These are phyloP conservation scores for Tetramorium alpestre DNA, from an alignment of 1,140 invertebrate genomes.

Conservation along the genomic window DNA sequence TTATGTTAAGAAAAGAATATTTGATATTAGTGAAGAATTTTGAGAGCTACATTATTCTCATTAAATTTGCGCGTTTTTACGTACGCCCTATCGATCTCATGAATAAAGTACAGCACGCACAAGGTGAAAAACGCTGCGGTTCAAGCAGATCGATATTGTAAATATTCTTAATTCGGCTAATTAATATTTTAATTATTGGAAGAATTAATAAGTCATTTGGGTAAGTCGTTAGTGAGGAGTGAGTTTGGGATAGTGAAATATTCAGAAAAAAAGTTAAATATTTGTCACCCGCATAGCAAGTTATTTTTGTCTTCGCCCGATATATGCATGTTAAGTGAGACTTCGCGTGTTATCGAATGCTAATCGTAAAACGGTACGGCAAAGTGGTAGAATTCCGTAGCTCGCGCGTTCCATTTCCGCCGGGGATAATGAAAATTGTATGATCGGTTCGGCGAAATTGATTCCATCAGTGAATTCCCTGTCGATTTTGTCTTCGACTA, in stretches of 20 bases:
- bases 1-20: neutral
- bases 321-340: neutral
- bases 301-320: neutral
- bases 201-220: neutral
- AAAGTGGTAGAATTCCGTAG: conserved; percentile 33
- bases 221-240: neutral
- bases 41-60: neutral
- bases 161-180: neutral
- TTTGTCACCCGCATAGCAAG: neutral
- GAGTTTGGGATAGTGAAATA: neutral
- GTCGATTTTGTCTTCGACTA: conserved; percentile 13
- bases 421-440: conserved; percentile 60
- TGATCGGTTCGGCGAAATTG: conserved; percentile 54
- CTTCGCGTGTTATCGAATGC: conserved; percentile 38
- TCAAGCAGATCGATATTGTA: conserved; percentile 13
- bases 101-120: neutral
- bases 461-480: conserved; percentile 48
- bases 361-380: conserved; percentile 41
- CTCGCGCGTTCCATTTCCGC: conserved; percentile 40
- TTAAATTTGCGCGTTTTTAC: neutral
- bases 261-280: neutral
- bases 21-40: neutral
- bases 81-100: neutral
- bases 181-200: neutral
- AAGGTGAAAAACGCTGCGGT: neutral